phyloP scores from a whole-genome alignment of 92 coral and sea anemone species.

The Palythoa caribaeorum region DNA sequence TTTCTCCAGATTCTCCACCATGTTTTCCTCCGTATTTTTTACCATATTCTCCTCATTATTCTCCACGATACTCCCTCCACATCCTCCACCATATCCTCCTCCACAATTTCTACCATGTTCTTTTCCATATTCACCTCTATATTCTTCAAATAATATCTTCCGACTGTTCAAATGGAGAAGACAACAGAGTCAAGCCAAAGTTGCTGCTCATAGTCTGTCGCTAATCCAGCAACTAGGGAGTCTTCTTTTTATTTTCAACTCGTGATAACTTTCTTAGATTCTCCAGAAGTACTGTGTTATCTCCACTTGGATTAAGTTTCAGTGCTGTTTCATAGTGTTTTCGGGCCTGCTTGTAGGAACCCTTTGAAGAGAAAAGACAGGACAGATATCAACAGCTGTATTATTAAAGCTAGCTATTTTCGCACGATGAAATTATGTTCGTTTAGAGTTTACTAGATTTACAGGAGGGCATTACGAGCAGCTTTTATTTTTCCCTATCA shows the following conservation, averaged over 20 bases:
- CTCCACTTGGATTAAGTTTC: constrained; percentile 66
- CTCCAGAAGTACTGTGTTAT: constrained; percentile 67
- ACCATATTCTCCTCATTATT: no score
- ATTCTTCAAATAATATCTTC: no score
- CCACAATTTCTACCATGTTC: no score
- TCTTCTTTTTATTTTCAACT: constrained; percentile 44
- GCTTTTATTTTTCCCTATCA: no score
- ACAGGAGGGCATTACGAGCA: no score
- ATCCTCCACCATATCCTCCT: no score
- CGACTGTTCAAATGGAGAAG: background rate
- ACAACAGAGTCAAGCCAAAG: background rate
- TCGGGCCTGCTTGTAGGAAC: constrained; percentile 68
- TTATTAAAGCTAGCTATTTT: background rate
- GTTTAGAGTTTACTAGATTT: no score
- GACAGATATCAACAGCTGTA: background rate
- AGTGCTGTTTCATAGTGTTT: constrained; percentile 78
- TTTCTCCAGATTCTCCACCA: no score
- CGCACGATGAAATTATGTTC: no score
- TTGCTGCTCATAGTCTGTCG: background rate
- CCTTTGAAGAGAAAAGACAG: constrained; percentile 19
- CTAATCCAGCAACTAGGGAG: background rate
- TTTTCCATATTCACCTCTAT: no score
- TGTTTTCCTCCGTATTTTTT: no score
- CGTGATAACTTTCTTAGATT: constrained; percentile 79
- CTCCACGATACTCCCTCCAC: no score